Evolutionary conservation across 2,888 invertebrate genomes (phyloP), one percentile per base, ranked within the genome.

Genomic region (Chymomyza procnemis): DNA sequence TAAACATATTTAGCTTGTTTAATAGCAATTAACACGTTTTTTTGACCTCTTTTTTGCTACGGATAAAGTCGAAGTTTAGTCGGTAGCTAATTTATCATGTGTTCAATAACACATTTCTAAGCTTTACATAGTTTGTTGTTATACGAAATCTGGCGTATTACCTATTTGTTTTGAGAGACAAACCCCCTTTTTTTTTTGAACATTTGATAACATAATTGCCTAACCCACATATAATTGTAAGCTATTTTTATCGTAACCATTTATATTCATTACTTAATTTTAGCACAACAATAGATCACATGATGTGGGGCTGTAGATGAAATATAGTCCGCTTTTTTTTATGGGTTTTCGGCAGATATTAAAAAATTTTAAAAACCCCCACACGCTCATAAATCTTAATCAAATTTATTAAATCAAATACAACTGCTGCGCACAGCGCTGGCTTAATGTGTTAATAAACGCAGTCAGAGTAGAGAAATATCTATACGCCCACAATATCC

Each of bases 391-490:
- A 84, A 89, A 87, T 88, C 81, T 76, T 87, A 89, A 88, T 88
- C 80, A 85, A 87, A 78, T 89, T 88, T 84, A 89, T 87, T 76
- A 89, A 88, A 89, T 89, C 88, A 89, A 87, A 83, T 80, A 67
- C 75, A 65, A 18, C 54, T 21, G 50, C 5, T 19, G 65, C 63
- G 62, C 56, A 63, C 47, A 62, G 16, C 50, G 30, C 50, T 60
- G 67, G 55, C 21, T 65, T 50, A 50, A 67, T 78, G 76, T 80
- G 78, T 83, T 77, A 77, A 83, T 80, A 70, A n/a, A 66, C 59
- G 61, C 64, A 69, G 65, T 64, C 60, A 19, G 21, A 6, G 18
- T 61, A 6, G 22, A n/a, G 46, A 21, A n/a, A 46, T 9, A 46
- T 46, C 21, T 14, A 64, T 66, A 78, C 88, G 81, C 88, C 88